Percentiles rank a stretch among this genome's conserved stretches.
Evolutionary conservation across 2,888 invertebrate genomes (phyloP).

Genomic region (Scaeva pyrastri): DNA sequence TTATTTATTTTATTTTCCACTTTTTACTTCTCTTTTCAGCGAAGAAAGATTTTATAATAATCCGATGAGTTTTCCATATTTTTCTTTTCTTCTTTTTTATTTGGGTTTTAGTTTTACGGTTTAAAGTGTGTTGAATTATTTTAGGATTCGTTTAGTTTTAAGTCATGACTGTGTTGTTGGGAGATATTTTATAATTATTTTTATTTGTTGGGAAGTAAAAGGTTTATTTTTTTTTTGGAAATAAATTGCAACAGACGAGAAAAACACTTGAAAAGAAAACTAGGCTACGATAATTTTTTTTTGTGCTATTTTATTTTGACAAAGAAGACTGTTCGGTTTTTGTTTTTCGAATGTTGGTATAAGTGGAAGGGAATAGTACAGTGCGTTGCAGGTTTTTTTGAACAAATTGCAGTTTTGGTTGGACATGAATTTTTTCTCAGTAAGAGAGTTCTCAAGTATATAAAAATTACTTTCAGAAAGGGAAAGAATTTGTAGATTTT

Average conservation of each 20-base stretch:
- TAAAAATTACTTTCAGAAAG: too few relatives aligned
- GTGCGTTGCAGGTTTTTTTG: constrained; percentile 5
- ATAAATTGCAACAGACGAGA: constrained; percentile 67
- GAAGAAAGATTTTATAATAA: constrained; percentile 60
- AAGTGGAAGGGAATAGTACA: constrained; percentile 19
- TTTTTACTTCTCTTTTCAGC: constrained; percentile 44
- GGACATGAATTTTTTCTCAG: too few relatives aligned
- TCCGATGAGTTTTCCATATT: constrained; percentile 43
- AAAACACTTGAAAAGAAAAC: constrained; percentile 66
- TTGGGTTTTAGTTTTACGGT: neutral
- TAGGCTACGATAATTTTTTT: constrained; percentile 67
- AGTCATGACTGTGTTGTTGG: neutral
- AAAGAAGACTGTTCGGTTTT: constrained; percentile 42
- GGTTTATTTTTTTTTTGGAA: constrained; percentile 34
- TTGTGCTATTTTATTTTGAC: constrained; percentile 57
- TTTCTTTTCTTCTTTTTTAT: constrained; percentile 6
- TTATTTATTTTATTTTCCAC: constrained; percentile 43
- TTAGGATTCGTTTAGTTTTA: neutral
- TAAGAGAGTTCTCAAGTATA: too few relatives aligned
- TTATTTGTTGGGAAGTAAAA: constrained; percentile 43
- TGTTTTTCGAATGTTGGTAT: constrained; percentile 29
- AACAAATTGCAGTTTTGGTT: too few relatives aligned
- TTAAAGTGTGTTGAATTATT: constrained; percentile 1
- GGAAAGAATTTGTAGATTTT: too few relatives aligned
- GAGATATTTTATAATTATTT: constrained; percentile 21